A percentile compares a stretch with the other conserved stretches of the same genome.
Conservation (phyloP, 2,888 invertebrate genomes). For the Epicampocera succincta region DNA sequence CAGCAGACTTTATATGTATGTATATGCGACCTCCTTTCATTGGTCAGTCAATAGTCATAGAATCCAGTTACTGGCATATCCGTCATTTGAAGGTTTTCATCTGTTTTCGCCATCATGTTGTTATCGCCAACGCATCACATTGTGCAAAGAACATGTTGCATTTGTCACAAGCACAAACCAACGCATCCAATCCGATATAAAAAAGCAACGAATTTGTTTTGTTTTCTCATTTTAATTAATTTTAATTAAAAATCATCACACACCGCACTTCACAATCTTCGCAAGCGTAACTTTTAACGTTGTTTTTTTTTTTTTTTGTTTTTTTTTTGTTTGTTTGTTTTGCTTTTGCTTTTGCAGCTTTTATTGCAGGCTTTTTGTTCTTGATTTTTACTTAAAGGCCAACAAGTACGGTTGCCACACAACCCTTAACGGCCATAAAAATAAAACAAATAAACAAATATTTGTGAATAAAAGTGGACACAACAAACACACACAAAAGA, state of each 20-base stretch:
- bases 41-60: too few relatives aligned
- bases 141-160: conserved; percentile 31
- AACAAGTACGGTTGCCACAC: conserved; percentile 34
- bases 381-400: conserved; percentile 51
- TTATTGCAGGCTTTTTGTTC: not conserved
- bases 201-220: conserved; percentile 43
- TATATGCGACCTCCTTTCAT: too few relatives aligned
- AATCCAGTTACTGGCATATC: too few relatives aligned
- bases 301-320: too few relatives aligned
- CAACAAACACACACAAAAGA: conserved; percentile 33
- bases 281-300: conserved; percentile 52
- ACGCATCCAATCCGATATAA: conserved; percentile 34
- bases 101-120: not conserved
- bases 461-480: conserved; percentile 59
- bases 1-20: too few relatives aligned
- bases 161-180: conserved; percentile 52
- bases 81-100: not conserved
- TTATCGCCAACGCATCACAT: conserved; percentile 17
- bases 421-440: conserved; percentile 52
- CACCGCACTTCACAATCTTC: conserved; percentile 54
- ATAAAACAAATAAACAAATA: conserved; percentile 55
- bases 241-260: conserved; percentile 66
- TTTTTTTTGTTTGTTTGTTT: too few relatives aligned
- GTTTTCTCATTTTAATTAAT: conserved; percentile 61
- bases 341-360: too few relatives aligned